These are phyloP conservation scores for Melanostoma scalare DNA, from an alignment of 2,888 invertebrate species.

Conservation along the genomic window DNA sequence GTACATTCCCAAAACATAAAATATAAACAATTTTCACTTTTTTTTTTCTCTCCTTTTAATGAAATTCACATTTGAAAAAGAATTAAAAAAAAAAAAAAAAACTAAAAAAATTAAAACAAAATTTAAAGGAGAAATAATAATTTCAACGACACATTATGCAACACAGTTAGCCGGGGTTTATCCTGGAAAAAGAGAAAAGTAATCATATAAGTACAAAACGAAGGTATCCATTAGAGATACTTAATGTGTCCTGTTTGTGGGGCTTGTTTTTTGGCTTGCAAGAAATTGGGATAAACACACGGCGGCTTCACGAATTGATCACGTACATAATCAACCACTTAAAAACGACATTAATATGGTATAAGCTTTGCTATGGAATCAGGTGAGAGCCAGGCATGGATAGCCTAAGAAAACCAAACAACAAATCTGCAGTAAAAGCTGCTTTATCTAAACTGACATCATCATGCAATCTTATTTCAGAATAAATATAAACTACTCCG, in stretches of 20 bases:
- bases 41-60: constrained; percentile 3
- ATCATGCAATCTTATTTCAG: no score
- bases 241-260: constrained; percentile 24
- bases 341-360: no score
- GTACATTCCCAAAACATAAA: no score
- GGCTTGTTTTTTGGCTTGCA: constrained; percentile 58
- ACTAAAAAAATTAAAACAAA: constrained; percentile 11
- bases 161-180: constrained; percentile 56
- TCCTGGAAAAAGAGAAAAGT: constrained; percentile 66
- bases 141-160: constrained; percentile 45
- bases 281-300: neutral
- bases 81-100: constrained; percentile 20
- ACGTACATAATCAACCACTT: no score
- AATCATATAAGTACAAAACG: constrained; percentile 36
- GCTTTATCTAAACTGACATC: no score
- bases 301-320: neutral
- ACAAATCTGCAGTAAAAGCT: no score
- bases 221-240: constrained; percentile 11
- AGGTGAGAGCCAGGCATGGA: no score
- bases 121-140: neutral
- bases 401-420: no score
- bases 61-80: constrained; percentile 24
- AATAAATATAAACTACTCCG: no score
- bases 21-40: constrained; percentile 6
- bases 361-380: no score